A percentile compares a stretch with the other conserved stretches of the same genome.
These are phyloP conservation scores for Cryptus viduatorius DNA, from an alignment of 2,888 invertebrate species.

Conservation along the genomic window DNA sequence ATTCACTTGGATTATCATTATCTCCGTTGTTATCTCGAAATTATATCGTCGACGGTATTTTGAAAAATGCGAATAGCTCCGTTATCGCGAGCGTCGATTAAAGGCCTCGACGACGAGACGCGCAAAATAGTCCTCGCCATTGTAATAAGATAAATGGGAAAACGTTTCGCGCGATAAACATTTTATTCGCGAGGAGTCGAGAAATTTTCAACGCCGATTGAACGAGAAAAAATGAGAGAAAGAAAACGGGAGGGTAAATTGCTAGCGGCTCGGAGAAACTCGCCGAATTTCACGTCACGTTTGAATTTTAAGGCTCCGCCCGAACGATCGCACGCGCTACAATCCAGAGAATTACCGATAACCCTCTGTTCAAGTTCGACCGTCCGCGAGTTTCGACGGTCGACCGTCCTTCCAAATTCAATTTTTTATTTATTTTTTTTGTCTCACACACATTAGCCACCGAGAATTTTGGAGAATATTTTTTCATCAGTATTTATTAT, in stretches of 20 bases:
- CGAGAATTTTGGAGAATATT: not conserved
- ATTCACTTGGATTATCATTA: too few species aligned
- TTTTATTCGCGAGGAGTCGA: conserved; percentile 41
- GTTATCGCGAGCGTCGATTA: conserved; percentile 4
- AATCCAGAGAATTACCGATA: conserved; percentile 45
- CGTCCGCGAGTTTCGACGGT: not conserved
- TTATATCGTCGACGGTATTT: too few species aligned
- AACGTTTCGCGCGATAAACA: conserved; percentile 38
- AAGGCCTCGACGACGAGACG: not conserved
- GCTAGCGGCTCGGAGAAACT: not conserved
- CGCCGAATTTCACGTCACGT: conserved; percentile 54
- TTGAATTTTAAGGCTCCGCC: conserved; percentile 41
- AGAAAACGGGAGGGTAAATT: conserved; percentile 35
- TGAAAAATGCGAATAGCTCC: not conserved
- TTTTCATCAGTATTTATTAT: not conserved
- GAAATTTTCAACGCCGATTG: not conserved
- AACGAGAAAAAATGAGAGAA: conserved; percentile 2
- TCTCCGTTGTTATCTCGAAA: too few species aligned
- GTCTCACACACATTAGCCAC: not conserved
- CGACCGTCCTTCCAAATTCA: not conserved
- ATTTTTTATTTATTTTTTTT: conserved; percentile 10
- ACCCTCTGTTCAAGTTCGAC: conserved; percentile 3
- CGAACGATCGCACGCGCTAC: conserved; percentile 15
- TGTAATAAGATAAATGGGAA: conserved; percentile 5
- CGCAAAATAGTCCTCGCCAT: conserved; percentile 32